Evolutionary conservation across 2,797 vertebrate species (phyloP).

Genomic region (Lateolabrax maculatus): DNA sequence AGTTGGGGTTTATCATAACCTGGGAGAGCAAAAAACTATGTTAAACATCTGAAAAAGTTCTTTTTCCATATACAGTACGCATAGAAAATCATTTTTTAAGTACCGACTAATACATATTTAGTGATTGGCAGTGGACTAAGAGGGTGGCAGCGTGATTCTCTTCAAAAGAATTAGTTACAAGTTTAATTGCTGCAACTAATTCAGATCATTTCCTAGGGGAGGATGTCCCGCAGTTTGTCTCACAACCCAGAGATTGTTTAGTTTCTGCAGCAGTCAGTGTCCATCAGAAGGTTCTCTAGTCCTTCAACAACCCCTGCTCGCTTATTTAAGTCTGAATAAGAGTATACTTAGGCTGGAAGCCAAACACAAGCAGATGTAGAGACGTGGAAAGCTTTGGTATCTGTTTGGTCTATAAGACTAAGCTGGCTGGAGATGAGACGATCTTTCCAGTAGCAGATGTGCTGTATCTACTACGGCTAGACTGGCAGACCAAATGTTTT

Average conservation of each 20-base stretch:
- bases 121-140: background rate
- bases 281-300: background rate
- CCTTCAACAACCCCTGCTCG: conserved; percentile 9
- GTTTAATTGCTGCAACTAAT: background rate
- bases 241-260: background rate
- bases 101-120: background rate
- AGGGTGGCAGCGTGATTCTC: background rate
- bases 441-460: conserved; percentile 39
- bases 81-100: background rate
- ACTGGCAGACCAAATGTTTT: background rate
- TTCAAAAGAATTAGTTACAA: no score
- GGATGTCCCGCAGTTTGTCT: background rate
- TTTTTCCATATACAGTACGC: background rate
- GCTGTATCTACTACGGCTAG: background rate
- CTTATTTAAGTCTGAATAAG: conserved; percentile 1
- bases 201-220: background rate
- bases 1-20: conserved; percentile 96
- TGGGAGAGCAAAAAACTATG: conserved; percentile 55
- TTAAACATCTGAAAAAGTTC: background rate
- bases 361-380: conserved; percentile 19
- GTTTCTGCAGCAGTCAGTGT: background rate
- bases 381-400: conserved; percentile 15
- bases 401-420: conserved; percentile 37
- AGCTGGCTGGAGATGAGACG: conserved; percentile 29
- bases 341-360: background rate